phyloP scores from a whole-genome alignment of 1,140 invertebrate species.

The Zaprionus lachaisei region DNA sequence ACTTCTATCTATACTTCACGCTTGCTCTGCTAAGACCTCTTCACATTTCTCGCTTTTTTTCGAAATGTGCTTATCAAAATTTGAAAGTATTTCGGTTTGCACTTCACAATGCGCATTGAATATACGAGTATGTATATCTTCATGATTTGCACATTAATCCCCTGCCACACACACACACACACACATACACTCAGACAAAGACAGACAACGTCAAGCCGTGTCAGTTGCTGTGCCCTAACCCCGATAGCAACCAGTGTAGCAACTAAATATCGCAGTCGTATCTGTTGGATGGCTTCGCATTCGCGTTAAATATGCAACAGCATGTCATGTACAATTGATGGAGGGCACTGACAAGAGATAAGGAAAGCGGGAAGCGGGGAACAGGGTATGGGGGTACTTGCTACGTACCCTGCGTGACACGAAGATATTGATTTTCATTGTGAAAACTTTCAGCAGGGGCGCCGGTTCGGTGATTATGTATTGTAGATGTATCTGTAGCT shows the following conservation, averaged over 20 bases:
- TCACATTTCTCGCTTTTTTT: background rate
- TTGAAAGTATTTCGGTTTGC: constrained; percentile 11
- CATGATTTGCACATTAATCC: constrained; percentile 37
- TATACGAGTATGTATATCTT: background rate
- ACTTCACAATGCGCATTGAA: constrained; percentile 29
- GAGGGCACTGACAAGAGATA: background rate
- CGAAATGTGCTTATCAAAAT: constrained; percentile 16
- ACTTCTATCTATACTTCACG: background rate
- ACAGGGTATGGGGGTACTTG: background rate
- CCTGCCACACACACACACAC: background rate
- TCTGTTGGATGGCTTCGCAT: constrained; percentile 47
- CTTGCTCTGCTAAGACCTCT: background rate
- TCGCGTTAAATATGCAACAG: constrained; percentile 54
- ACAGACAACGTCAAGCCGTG: background rate
- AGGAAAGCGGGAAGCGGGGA: too few species aligned
- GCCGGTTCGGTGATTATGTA: constrained; percentile 62
- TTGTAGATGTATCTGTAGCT: constrained; percentile 34
- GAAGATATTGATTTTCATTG: constrained; percentile 67
- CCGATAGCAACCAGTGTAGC: background rate
- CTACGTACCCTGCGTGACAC: background rate
- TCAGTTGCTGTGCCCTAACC: background rate
- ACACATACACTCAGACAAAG: background rate
- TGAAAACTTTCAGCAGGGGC: constrained; percentile 59
- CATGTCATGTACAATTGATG: constrained; percentile 45
- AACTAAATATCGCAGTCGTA: constrained; percentile 31